Conservation (phyloP, 2,113 vertebrate genomes). For the Scopus umbretta region DNA sequence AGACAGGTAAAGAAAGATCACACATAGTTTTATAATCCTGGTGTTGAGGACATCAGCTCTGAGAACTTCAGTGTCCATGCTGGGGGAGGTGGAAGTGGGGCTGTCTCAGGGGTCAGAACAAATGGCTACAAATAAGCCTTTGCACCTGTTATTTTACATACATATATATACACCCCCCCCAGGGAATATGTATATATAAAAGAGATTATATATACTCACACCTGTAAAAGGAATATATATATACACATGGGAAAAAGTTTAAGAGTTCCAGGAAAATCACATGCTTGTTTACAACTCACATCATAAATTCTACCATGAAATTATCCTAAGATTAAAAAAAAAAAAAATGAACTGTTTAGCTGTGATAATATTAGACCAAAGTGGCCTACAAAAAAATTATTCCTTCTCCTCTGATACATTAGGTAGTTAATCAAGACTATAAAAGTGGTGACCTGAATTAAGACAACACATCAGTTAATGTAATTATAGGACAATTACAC, state of each 20-base stretch:
- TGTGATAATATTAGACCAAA: not conserved
- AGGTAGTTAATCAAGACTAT: conserved; percentile 4
- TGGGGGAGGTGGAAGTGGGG: not conserved
- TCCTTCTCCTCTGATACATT: not conserved
- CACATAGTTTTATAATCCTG: not conserved
- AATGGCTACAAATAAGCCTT: not conserved
- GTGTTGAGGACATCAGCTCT: not conserved
- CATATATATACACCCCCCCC: not conserved
- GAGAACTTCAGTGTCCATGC: not conserved
- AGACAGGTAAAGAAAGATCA: not conserved
- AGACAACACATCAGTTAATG: not conserved
- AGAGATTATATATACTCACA: not conserved
- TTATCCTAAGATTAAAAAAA: not conserved
- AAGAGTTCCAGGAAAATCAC: not conserved
- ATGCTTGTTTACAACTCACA: not conserved
- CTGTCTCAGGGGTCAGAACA: not conserved
- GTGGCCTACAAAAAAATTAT: not conserved
- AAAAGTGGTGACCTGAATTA: not conserved
- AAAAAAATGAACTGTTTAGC: not conserved
- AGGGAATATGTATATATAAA: too few species aligned
- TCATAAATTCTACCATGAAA: not conserved
- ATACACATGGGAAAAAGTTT: not conserved
- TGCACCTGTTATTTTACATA: not conserved
- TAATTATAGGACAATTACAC: conserved; percentile 20
- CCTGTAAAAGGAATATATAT: not conserved